A percentile compares a stretch with the other conserved stretches of the same genome.
phyloP scores from a whole-genome alignment of 2,888 invertebrate species.

The Orthosia cruda region DNA sequence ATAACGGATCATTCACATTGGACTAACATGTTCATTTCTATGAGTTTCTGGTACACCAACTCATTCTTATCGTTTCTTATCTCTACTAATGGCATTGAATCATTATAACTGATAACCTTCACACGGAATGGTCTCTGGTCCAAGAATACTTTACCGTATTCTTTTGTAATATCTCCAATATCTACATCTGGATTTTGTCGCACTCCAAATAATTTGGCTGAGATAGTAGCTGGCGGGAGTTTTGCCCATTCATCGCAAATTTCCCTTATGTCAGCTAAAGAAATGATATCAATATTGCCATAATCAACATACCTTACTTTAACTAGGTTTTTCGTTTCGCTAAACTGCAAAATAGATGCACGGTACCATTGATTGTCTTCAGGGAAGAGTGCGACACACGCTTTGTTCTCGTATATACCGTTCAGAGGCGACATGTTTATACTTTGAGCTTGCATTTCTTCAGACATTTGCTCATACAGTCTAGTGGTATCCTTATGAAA shows the following conservation, averaged over 20 bases:
- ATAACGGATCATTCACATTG: conserved; percentile 10
- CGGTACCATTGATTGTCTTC: conserved; percentile 94
- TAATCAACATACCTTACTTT: conserved; percentile 95
- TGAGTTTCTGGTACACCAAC: conserved; percentile 80
- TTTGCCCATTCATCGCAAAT: conserved; percentile 88
- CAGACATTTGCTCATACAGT: conserved; percentile 87
- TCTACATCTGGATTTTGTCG: conserved; percentile 80
- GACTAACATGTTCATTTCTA: conserved; percentile 73
- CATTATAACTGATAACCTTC: conserved; percentile 75
- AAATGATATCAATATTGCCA: conserved; percentile 93
- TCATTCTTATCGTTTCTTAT: conserved; percentile 77
- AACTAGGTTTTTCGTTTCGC: conserved; percentile 84
- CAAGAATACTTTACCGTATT: conserved; percentile 78
- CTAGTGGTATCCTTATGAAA: conserved; percentile 83
- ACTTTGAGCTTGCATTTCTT: conserved; percentile 88
- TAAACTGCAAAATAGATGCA: conserved; percentile 92
- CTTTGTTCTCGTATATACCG: conserved; percentile 87
- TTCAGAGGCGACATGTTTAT: conserved; percentile 84
- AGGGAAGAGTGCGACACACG: conserved; percentile 93
- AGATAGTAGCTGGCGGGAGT: conserved; percentile 90
- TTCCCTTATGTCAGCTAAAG: conserved; percentile 86
- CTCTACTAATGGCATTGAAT: conserved; percentile 78
- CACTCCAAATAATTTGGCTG: conserved; percentile 87
- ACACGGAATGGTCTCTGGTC: conserved; percentile 82
- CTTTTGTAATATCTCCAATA: conserved; percentile 76